Conservation (phyloP, 2,888 invertebrate genomes). For the Resseliella maxima region DNA sequence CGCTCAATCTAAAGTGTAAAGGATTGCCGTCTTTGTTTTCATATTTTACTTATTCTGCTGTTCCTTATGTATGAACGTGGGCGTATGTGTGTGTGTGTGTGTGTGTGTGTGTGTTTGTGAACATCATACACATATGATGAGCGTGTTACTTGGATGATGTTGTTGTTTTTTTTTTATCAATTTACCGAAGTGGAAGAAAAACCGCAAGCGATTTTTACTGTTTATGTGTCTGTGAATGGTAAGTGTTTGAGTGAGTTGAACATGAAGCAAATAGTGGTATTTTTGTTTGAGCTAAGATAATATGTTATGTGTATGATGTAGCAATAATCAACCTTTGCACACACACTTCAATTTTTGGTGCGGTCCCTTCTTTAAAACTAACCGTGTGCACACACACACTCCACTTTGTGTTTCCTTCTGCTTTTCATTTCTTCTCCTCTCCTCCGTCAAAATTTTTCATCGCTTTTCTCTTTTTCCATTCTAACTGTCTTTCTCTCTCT, state of each 20-base stretch:
- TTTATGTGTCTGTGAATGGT: constrained; percentile 46
- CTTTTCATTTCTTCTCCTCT: no score
- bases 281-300: constrained; percentile 37
- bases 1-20: constrained; percentile 16
- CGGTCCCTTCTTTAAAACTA: no score
- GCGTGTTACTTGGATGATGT: no score
- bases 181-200: constrained; percentile 53
- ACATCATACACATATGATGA: no score
- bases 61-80: background rate
- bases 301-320: constrained; percentile 25
- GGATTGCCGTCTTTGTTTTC: background rate
- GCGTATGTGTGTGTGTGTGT: background rate
- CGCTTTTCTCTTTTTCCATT: no score
- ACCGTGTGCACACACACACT: background rate
- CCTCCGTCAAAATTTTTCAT: no score
- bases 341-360: no score
- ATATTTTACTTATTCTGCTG: background rate
- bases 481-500: background rate
- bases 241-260: constrained; percentile 35
- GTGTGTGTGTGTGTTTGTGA: no score
- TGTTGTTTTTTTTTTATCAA: constrained; percentile 5
- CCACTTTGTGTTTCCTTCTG: background rate
- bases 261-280: constrained; percentile 19
- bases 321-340: background rate
- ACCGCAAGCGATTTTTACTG: constrained; percentile 39